These are phyloP conservation scores for Lasioglossum marginatum DNA, from an alignment of 2,888 invertebrate species.

Conservation along the genomic window DNA sequence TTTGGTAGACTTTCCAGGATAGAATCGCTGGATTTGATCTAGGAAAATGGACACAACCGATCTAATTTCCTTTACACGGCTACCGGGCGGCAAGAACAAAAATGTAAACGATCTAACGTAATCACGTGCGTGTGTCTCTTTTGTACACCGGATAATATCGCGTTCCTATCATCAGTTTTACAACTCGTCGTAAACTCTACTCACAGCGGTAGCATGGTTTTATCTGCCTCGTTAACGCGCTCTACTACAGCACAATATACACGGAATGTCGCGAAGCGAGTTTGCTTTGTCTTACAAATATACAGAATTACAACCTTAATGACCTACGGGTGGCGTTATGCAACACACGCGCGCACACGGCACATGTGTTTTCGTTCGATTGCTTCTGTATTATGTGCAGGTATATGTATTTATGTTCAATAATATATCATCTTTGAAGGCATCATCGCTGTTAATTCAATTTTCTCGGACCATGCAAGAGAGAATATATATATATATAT, in stretches of 20 bases:
- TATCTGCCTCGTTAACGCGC: not conserved
- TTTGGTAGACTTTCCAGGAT: conserved; percentile 75
- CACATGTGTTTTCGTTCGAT: not conserved
- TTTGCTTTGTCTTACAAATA: conserved; percentile 56
- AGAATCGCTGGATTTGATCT: conserved; percentile 56
- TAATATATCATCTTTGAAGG: conserved; percentile 50
- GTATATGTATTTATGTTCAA: conserved; percentile 43
- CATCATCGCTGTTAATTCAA: conserved; percentile 63
- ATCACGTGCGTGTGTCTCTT: not conserved
- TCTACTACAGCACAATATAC: conserved; percentile 13
- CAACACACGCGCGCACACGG: conserved; percentile 16
- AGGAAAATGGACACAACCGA: not conserved
- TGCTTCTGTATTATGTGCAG: conserved; percentile 46
- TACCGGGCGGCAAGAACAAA: not conserved
- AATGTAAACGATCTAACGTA: not conserved
- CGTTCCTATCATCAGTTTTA: not conserved
- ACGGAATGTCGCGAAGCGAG: conserved; percentile 33
- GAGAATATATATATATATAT: not conserved
- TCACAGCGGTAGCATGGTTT: not conserved
- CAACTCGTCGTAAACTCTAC: not conserved
- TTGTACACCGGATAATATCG: not conserved
- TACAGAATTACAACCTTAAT: conserved; percentile 38
- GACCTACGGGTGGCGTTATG: conserved; percentile 23
- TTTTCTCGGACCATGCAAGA: conserved; percentile 68
- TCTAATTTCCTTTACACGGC: not conserved